A percentile compares a stretch with the other conserved stretches of the same genome.
Evolutionary conservation across 2,113 vertebrate species (phyloP).

Genomic region (Rhinoptilus africanus): DNA sequence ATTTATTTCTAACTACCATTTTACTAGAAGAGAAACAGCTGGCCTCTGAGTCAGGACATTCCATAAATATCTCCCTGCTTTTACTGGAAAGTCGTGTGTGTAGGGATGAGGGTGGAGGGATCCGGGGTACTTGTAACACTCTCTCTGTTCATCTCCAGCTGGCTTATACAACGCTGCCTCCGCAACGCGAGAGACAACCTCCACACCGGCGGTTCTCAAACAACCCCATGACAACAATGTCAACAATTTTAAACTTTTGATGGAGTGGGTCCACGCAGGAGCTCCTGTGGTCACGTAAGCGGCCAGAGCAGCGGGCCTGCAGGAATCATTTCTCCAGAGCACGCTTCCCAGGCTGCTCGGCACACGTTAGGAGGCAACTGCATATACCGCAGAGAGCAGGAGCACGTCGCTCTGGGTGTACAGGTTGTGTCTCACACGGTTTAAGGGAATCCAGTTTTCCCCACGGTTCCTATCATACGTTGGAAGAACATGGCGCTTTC

Average conservation of each 20-base stretch:
- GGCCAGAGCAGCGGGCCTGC: accelerated
- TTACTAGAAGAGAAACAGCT: conserved; percentile 71
- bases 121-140: neutral
- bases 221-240: neutral
- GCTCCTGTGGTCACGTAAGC: accelerated
- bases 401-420: neutral
- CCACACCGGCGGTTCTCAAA: neutral
- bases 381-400: neutral
- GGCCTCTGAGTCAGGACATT: conserved; percentile 68
- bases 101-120: conserved; percentile 34
- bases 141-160: conserved; percentile 47
- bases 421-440: neutral
- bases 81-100: conserved; percentile 48
- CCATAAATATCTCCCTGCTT: conserved; percentile 67
- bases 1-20: conserved; percentile 71
- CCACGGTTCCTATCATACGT: neutral
- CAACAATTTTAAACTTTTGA: neutral
- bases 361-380: neutral
- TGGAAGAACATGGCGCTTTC: neutral
- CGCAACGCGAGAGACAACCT: neutral
- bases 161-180: conserved; percentile 34
- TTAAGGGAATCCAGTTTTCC: neutral
- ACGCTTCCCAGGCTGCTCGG: accelerated
- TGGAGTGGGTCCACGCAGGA: neutral
- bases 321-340: neutral